Conservation (phyloP, 2,888 invertebrate species). For the Polydrusus tereticollis region DNA sequence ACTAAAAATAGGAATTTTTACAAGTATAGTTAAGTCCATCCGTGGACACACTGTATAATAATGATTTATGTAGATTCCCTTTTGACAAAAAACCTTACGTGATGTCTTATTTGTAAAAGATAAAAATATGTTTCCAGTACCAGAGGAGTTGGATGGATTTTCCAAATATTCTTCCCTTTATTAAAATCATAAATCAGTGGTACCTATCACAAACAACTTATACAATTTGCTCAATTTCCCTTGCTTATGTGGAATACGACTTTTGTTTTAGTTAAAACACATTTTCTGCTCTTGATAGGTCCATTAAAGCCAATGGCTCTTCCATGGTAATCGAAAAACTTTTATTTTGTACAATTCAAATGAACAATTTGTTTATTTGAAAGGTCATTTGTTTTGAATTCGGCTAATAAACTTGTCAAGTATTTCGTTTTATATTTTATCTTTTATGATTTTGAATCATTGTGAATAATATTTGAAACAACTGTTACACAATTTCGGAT, state of each 20-base stretch:
- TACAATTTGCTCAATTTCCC: constrained; percentile 36
- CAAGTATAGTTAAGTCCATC: too few species aligned
- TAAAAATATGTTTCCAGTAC: too few species aligned
- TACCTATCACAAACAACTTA: constrained; percentile 41
- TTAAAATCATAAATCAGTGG: constrained; percentile 44
- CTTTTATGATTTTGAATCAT: background rate
- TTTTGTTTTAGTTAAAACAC: constrained; percentile 29
- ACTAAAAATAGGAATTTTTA: too few species aligned
- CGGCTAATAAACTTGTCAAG: background rate
- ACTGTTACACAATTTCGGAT: too few species aligned
- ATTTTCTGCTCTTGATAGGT: constrained; percentile 43
- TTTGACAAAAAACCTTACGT: too few species aligned
- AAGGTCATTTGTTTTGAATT: constrained; percentile 13
- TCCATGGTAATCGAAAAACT: constrained; percentile 42
- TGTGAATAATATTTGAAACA: background rate
- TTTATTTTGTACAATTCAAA: constrained; percentile 21
- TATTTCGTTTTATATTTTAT: background rate
- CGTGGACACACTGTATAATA: too few species aligned
- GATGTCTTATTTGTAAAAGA: too few species aligned
- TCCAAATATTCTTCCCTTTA: constrained; percentile 19
- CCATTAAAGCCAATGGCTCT: constrained; percentile 32
- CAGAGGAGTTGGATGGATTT: background rate
- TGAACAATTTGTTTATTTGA: constrained; percentile 24
- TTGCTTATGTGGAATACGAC: constrained; percentile 32
- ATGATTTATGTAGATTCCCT: too few species aligned